Evolutionary conservation across 2,113 vertebrate genomes (phyloP), one percentile per base, ranked within the genome.

Genomic region (Rousettus leschenaultii): DNA sequence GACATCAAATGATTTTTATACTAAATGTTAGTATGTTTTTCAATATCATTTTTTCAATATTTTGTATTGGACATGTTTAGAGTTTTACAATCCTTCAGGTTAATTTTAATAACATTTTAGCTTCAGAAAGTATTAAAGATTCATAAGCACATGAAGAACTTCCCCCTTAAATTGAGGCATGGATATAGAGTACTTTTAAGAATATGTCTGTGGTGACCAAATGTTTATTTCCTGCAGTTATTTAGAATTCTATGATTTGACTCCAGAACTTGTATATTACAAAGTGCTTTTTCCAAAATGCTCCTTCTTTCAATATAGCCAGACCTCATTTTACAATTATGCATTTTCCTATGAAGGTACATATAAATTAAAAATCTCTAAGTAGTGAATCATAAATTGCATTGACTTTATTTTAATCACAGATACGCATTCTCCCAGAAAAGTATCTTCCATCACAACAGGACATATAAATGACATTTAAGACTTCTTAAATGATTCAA

Each of bases 1-100:
- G 84, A 73, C 55, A 97, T 87, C 71, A 74, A 96, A 71, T 5
- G 30, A 55, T 97, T 92, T 94, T 93, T 97, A 96, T 40, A 95
- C 6, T 79, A 86, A 73, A 79, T 38, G 35, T 75, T 48, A 89
- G 55, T 43, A 92, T 43, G n/a, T 75, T 97, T 95, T 88, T 73
- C 80, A 95, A 89, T 79, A 70, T 16, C 30, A 89, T 68, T 85
- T 85, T 91, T 68, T 22, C 45, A 86, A 59, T 86, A 88, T 79
- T 97, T 95, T 95, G 12, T 12, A 65, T 88, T 85, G 28, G 38
- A 48, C n/a, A 84, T 70, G 68, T 85, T 94, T 33, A 55, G 16
- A 18, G 8, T 88, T 94, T 96, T 66, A 14, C 22, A 92, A 90
- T 43, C 35, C 38, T 84, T 88, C 63, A 94, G 94, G 92, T 70